Evolutionary conservation across 2,888 invertebrate genomes (phyloP), one percentile per base, ranked within the genome.

Genomic region (Laspeyria flexula): DNA sequence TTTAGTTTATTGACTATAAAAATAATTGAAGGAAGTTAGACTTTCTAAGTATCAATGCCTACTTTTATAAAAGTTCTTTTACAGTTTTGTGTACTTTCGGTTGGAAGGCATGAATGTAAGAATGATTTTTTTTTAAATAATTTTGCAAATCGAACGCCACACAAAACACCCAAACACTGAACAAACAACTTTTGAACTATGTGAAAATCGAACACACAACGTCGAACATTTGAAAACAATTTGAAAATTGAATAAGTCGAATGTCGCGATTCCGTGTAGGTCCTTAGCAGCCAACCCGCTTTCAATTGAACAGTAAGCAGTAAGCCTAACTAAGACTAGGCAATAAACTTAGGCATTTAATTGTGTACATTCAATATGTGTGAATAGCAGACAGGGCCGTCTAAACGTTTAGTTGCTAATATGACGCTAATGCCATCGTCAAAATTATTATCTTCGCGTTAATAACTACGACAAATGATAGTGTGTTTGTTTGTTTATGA

Each of bases 331-430:
- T 45, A 43, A 53, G 35, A 50, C 45, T 60, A 55, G 43, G 45
- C 58, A 64, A 79, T 82, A 77, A 77, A 83, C 64, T 66, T 71
- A 54, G 45, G 44, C 48, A 62, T 77, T 80, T 85, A 81, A 83
- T 83, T 80, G 77, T 74, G 53, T 65, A 69, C 73, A 72, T 77
- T 77, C 67, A 73, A 73, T 73, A 81, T 71, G 82, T 85, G 85
- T 76, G 79, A 83, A 83, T 73, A 76, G 76, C 68, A 65, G 38
- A 16, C 64, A 57, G 70, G 43, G 56, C 67, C 68, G 73, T 35
- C 35, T 35, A 15, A 37, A 41, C n/a, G 42, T 27, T 37, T 33
- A 12, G 59, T 49, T 44, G 60, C 44, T 55, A 46, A 65, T 65
- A 44, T 59, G 71, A 70, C 65, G 42, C 46, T 67, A 62, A 72